phyloP scores from a whole-genome alignment of 2,888 invertebrate species.

The Drosophila heteroneura region DNA sequence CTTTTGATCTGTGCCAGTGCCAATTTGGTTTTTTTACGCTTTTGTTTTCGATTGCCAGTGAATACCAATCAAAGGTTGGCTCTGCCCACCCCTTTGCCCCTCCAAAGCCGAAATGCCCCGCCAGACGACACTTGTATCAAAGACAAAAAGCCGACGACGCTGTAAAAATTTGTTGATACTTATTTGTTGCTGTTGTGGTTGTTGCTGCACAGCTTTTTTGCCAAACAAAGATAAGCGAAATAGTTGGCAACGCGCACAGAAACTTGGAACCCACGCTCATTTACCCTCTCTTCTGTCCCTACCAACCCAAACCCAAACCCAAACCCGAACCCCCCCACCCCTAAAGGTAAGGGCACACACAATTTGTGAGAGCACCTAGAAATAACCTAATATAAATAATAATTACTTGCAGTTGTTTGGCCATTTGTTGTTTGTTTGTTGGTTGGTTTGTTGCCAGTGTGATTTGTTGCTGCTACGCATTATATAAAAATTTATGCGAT shows the following conservation, averaged over 20 bases:
- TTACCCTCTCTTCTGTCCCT: background rate
- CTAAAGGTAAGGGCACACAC: background rate
- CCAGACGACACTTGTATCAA: conserved; percentile 50
- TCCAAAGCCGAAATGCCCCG: conserved; percentile 5
- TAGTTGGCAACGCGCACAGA: conserved; percentile 53
- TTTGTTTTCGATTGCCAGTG: conserved; percentile 41
- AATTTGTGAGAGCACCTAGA: conserved; percentile 27
- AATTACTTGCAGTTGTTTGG: conserved; percentile 53
- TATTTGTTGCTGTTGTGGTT: conserved; percentile 43
- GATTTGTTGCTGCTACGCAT: conserved; percentile 50
- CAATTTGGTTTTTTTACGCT: conserved; percentile 64
- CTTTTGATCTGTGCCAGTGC: conserved; percentile 67
- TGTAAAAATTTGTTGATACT: conserved; percentile 73
- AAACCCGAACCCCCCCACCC: background rate
- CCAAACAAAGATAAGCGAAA: conserved; percentile 49
- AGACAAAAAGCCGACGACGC: conserved; percentile 67
- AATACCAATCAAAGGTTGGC: conserved; percentile 73
- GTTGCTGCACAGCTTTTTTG: conserved; percentile 46
- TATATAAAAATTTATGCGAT: conserved; percentile 66
- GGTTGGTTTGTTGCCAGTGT: conserved; percentile 12
- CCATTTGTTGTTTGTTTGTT: conserved; percentile 30
- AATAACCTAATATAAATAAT: conserved; percentile 57
- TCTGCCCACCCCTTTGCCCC: background rate
- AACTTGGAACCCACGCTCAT: conserved; percentile 15
- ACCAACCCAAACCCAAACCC: background rate